Percentiles rank a stretch among this genome's conserved stretches.
Conservation (phyloP, 2,797 vertebrate genomes). For the Malurus leucopterus region DNA sequence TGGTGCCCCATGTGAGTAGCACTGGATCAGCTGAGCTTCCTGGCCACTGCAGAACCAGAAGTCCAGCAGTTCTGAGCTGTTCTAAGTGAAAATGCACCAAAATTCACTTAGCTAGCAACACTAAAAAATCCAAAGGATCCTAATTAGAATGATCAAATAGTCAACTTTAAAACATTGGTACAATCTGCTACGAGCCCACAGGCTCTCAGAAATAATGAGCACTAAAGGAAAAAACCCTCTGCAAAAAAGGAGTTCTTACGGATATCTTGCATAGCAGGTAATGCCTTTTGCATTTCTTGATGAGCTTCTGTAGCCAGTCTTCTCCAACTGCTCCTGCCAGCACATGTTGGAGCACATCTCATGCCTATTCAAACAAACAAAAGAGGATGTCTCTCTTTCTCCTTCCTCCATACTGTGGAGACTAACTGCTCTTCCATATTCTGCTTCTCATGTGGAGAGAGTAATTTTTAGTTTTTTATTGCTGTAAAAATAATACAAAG, state of each 20-base stretch:
- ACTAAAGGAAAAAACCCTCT: background rate
- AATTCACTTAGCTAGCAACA: background rate
- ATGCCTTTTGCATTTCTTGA: constrained; percentile 6
- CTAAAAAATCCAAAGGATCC: background rate
- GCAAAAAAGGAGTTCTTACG: background rate
- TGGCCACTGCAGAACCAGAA: background rate
- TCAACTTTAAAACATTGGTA: background rate
- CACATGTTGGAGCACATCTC: constrained; percentile 32
- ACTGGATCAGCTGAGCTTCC: background rate
- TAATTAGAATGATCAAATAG: constrained; percentile 10
- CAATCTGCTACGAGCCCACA: background rate
- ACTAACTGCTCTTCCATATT: constrained; percentile 34
- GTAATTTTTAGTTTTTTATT: constrained; percentile 45
- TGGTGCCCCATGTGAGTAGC: background rate
- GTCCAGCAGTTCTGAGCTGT: background rate
- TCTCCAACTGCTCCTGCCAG: background rate
- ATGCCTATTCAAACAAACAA: constrained; percentile 46
- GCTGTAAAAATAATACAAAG: constrained; percentile 58
- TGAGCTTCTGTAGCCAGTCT: background rate
- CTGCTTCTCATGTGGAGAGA: constrained; percentile 31
- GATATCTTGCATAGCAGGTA: background rate
- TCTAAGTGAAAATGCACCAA: background rate
- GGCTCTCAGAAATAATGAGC: background rate
- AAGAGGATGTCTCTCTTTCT: constrained; percentile 18
- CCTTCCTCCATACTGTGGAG: background rate